A percentile compares a stretch with the other conserved stretches of the same genome.
Evolutionary conservation across 1,140 invertebrate species (phyloP).

Genomic region (Brachionus plicatilis): DNA sequence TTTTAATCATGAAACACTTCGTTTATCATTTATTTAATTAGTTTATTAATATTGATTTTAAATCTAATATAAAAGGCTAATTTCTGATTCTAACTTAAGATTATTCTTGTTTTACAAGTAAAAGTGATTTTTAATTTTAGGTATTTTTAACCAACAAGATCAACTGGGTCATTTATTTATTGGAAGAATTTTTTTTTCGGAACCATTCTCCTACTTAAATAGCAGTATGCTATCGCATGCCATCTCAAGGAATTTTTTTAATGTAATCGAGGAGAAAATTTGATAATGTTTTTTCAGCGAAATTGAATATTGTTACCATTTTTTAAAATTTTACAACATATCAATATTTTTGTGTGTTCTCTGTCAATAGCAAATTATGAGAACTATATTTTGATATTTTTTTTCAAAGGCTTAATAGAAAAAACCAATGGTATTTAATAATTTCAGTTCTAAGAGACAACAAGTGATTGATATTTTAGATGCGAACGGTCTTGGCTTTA

Average conservation of each 20-base stretch:
- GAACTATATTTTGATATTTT: background rate
- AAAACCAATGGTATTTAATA: too few species aligned
- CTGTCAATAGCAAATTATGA: background rate
- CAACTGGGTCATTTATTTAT: background rate
- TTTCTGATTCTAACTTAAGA: background rate
- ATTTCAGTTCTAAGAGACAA: background rate
- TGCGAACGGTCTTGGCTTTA: background rate
- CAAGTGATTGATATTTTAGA: background rate
- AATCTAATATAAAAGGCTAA: background rate
- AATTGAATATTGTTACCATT: background rate
- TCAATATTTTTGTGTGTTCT: background rate
- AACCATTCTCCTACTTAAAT: background rate
- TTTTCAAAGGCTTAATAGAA: background rate
- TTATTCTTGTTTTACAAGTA: background rate
- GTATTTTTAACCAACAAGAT: background rate
- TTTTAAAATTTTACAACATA: background rate
- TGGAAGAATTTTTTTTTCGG: background rate
- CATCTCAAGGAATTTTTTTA: background rate
- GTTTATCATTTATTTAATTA: constrained; percentile 5
- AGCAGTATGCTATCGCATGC: background rate
- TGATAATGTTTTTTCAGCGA: background rate
- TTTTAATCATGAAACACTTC: constrained; percentile 4
- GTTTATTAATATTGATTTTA: constrained; percentile 18
- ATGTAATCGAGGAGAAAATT: background rate
- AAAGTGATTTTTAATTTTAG: background rate